Evolutionary conservation across 2,113 vertebrate species (phyloP), one percentile per base, ranked within the genome.

Genomic region (Myocastor coypus): DNA sequence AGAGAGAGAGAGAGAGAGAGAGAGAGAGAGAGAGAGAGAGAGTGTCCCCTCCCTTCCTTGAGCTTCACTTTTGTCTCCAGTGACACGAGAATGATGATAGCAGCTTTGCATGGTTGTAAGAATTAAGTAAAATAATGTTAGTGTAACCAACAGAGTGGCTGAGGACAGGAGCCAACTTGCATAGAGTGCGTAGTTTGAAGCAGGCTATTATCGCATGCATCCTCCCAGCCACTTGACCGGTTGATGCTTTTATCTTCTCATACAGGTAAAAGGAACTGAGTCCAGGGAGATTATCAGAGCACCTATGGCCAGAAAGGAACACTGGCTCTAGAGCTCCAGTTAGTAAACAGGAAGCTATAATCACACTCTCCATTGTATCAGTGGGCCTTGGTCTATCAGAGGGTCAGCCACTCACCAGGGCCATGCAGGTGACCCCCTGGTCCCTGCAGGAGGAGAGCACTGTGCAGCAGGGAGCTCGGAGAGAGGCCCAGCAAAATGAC

Each of bases 191-290:
- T 11, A 5, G 30, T 68, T 14, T 8, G 26, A 50, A 64, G 50
- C 26, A 2, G 40, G 50, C 42, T 92, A 24, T 73, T 30, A 73
- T 52, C 52, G 75, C 68, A 66, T 37, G 59, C 22, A 22, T 59
- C 87, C 71, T 81, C 63, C 26, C 40, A 75, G 50, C 46, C 59
- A 5, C 59, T 40, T 46, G 16, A 50, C 71, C 81, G 57, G 42
- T 20, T 64, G 55, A 17, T 40, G 8, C 40, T 37, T 32, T 46
- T 64, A 16, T 52, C 22, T 84, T 52, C 7, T 84, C 42, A 26
- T 84, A 40, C 55, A 83, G 81, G 59, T 71, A 32, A 92, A 63
- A 69, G 57, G 75, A 91, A 81, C 86, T 52, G 28, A 91, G 81
- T 50, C 93, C 84, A 40, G 57, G 63, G 64, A 78, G 19, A 50